Conservation (phyloP, 2,797 vertebrate species). For the Nyctalus aviator region DNA sequence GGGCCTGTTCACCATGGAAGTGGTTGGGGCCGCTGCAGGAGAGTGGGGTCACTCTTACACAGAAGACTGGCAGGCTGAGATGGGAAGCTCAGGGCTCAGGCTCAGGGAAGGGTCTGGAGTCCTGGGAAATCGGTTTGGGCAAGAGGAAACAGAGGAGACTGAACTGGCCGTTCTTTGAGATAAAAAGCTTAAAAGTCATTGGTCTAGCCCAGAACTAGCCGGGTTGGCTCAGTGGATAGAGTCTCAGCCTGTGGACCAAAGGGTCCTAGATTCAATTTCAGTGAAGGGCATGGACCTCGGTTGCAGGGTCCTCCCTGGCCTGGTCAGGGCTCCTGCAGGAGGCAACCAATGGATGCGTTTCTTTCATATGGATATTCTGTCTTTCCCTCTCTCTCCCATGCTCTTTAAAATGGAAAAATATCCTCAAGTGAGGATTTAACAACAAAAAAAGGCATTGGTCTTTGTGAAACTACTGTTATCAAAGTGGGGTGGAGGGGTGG, state of each 20-base stretch:
- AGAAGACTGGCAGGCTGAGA: no score
- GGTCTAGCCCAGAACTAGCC: background rate
- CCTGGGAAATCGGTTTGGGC: background rate
- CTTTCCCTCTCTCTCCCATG: no score
- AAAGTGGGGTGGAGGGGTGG: no score
- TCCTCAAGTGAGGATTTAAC: background rate
- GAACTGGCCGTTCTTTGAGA: background rate
- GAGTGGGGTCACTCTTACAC: no score
- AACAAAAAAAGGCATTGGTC: background rate
- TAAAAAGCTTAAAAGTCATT: background rate
- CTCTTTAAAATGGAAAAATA: no score
- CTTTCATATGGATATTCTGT: no score
- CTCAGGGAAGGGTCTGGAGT: background rate
- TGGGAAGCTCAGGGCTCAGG: background rate
- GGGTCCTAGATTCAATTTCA: no score
- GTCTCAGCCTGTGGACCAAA: no score
- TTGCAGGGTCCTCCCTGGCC: no score
- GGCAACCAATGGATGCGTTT: no score
- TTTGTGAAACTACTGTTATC: background rate
- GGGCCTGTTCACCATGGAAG: background rate
- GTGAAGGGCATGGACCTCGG: no score
- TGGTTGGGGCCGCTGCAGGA: background rate
- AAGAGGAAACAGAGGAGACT: background rate
- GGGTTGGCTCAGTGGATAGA: background rate
- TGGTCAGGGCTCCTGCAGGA: no score